phyloP scores from a whole-genome alignment of 2,113 vertebrate species.

The Sebastes fasciatus region DNA sequence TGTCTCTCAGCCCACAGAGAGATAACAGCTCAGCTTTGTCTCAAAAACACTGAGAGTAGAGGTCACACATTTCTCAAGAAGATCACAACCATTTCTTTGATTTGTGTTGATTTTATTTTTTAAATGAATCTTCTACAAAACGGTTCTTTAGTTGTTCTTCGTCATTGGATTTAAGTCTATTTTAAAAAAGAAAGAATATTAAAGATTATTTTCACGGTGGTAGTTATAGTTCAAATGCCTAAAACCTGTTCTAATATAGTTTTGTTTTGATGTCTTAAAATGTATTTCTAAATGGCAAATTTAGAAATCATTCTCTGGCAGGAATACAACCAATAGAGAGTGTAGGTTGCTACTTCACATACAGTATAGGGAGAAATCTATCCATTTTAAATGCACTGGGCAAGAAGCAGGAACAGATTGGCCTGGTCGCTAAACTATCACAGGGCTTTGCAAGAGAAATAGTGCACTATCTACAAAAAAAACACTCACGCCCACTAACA shows the following conservation, averaged over 20 bases:
- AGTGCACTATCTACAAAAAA: background rate
- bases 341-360: background rate
- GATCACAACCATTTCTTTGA: background rate
- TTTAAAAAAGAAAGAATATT: background rate
- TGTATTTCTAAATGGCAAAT: background rate
- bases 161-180: background rate
- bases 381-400: background rate
- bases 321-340: background rate
- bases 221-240: background rate
- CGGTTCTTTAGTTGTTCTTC: background rate
- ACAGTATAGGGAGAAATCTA: background rate
- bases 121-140: background rate
- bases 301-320: background rate
- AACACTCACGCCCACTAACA: background rate
- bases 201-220: background rate
- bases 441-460: background rate
- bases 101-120: background rate
- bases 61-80: constrained; percentile 1
- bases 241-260: background rate
- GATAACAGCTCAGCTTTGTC: constrained; percentile 11
- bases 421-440: background rate
- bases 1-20: constrained; percentile 21
- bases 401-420: background rate
- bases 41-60: background rate
- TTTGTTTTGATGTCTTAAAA: background rate